Base-by-base conservation (phyloP, 2,888 invertebrate species). In the Eupithecia abbreviata region DNA sequence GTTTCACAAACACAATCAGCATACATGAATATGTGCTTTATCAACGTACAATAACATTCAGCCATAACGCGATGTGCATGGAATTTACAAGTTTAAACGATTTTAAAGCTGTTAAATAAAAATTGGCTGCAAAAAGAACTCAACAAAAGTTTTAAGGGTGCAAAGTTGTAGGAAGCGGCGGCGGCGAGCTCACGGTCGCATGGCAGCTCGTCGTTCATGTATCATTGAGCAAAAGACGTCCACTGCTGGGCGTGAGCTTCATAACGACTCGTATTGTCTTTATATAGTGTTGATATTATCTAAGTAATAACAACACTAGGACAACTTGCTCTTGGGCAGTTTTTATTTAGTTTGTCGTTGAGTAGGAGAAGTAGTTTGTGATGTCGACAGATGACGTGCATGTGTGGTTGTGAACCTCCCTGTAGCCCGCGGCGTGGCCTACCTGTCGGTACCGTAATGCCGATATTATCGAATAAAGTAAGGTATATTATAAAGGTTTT, bases 81-180 rank as follows among this genome's bases (percentile, higher is more conserved):
- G 47, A 13, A 72, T 42, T 15, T 10, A 42, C 13, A 62, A 12
- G 10, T 58, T 62, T 66, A 15, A 66, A 15, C 15, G 74, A 66
- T 70, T 58, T n/a, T 58, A 18, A 9, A 71, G 58, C 66, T 69
- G 73, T 69, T n/a, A 72, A 79, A 67, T 47, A 77, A 69, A 78
- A 79, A 78, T 75, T 76, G 65, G 41, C 65, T n/a, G 55, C 76
- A 72, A 81, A 76, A 76, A 58, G 73, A 76, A 71, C 73, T 70
- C 55, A 58, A 69, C 42, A 47, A 74, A 79, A 30, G 71, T 79
- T 77, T 79, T 76, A 78, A 81, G 78, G 79, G 76, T 73, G 75
- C 66, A 74, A 78, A 73, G 74, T 78, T 77, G 68, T 13, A 65
- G 51, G 67, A 30, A 62, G 65, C 62, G 30, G 58, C 9, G 55